Evolutionary conservation across 2,888 invertebrate species (phyloP), one percentile per base, ranked within the genome.

Genomic region (Dioctria linearis): DNA sequence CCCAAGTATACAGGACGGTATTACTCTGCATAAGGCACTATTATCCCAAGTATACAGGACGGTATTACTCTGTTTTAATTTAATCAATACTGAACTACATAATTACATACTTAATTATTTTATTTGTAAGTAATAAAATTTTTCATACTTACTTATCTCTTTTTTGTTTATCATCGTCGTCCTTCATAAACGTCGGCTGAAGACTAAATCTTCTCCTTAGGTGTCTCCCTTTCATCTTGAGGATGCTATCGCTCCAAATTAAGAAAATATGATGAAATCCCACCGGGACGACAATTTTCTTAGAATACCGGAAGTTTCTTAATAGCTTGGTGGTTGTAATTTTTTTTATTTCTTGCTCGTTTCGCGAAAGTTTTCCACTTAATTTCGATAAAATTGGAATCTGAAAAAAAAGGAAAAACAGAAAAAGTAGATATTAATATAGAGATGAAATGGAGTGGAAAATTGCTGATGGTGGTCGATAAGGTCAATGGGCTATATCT

Each of bases 141-240:
- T 11, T 43, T 25, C 25, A 57, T 84, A 88, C 89, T 90, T 86
- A 91, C 91, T 90, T 90, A 85, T 90, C 90, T 84, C 89, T 89
- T 85, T 93, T 92, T 85, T 92, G 91, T 82, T 92, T 90, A 82
- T 93, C 93, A 84, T 95, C 94, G 84, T 94, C 95, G 87, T 95
- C 95, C 88, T 95, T 95, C 89, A 95, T 91, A 89, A 95, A 95
- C 71, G 95, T 94, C 78, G 96, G 95, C 88, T 96, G 95, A 88
- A 96, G 91, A 90, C 95, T 96, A 91, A 95, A 95, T 84, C 96
- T 93, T 87, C 96, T 92, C 86, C 95, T 93, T 88, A 96, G 94
- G 88, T 94, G 94, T 86, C 94, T 91, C 84, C 94, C 94, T 90
- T 94, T 94, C 94, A 94, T 94, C 88, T 87, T 89, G 46, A 6